Conservation (phyloP, 64 coral and sea anemone species). For the Montipora efflorescens region DNA sequence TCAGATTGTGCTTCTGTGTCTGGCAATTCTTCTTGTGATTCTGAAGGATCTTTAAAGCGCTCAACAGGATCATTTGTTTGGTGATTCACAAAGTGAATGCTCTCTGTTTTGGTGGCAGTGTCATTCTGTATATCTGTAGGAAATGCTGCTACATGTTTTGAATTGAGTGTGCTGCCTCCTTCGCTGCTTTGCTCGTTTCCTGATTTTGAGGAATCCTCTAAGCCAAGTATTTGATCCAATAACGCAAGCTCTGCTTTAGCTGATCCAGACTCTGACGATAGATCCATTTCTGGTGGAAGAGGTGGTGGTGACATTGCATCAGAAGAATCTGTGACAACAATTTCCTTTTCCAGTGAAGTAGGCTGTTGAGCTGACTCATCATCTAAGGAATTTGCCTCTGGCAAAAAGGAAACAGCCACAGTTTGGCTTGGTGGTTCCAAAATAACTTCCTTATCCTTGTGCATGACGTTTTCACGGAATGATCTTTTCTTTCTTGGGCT, state of each 20-base stretch:
- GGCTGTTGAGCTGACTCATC: background rate
- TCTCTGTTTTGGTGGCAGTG: background rate
- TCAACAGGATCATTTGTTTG: background rate
- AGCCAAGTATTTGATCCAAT: slow-evolving; percentile 27
- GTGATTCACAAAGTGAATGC: background rate
- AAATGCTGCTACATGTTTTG: background rate
- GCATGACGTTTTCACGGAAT: slow-evolving; percentile 11
- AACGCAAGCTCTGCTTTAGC: slow-evolving; percentile 33
- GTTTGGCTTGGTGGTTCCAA: background rate
- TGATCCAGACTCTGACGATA: slow-evolving; percentile 27
- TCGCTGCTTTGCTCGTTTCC: slow-evolving; percentile 19
- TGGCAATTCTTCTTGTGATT: background rate
- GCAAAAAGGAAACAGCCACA: background rate
- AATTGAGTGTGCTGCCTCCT: background rate
- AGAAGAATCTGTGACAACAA: slow-evolving; percentile 14
- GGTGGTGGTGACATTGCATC: slow-evolving; percentile 54
- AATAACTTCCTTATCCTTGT: background rate
- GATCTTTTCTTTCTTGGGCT: slow-evolving; percentile 27
- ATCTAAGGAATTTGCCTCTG: background rate
- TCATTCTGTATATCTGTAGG: background rate
- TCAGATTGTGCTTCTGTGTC: slow-evolving; percentile 1
- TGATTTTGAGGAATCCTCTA: slow-evolving; percentile 23
- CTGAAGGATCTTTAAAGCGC: background rate
- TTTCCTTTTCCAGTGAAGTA: background rate
- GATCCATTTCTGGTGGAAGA: slow-evolving; percentile 55